Evolutionary conservation across 2,797 vertebrate species (phyloP).

Genomic region (Naso thynnoides): DNA sequence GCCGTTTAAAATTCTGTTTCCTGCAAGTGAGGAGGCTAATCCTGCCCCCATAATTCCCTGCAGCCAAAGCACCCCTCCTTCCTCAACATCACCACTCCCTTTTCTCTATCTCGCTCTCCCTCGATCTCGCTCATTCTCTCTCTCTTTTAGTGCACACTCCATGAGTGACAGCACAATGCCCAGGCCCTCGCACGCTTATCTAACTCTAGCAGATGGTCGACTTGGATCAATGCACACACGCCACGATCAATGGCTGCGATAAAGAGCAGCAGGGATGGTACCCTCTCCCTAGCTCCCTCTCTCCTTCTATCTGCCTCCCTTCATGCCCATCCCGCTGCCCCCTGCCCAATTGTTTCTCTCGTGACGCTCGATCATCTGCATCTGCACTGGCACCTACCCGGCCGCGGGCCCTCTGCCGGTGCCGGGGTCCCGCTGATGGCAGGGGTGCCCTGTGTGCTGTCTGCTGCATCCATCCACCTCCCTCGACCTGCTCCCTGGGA

Average conservation of each 20-base stretch:
- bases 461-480: slow-evolving; percentile 72
- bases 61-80: slow-evolving; percentile 98
- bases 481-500: slow-evolving; percentile 70
- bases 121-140: slow-evolving; percentile 80
- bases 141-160: slow-evolving; percentile 87
- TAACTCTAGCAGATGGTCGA: slow-evolving; percentile 99
- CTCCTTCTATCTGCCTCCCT: slow-evolving; percentile 83
- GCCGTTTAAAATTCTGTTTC: slow-evolving; percentile 99
- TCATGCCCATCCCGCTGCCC: slow-evolving; percentile 83
- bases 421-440: slow-evolving; percentile 71
- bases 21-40: slow-evolving; percentile 99
- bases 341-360: slow-evolving; percentile 85
- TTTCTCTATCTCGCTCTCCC: slow-evolving; percentile 82
- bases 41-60: slow-evolving; percentile 99
- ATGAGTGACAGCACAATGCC: slow-evolving; percentile 99
- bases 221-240: slow-evolving; percentile 99
- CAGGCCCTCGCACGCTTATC: slow-evolving; percentile 99
- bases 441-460: slow-evolving; percentile 65
- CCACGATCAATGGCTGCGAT: slow-evolving; percentile 99
- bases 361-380: slow-evolving; percentile 80
- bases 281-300: slow-evolving; percentile 86
- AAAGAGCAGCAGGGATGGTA: slow-evolving; percentile 99
- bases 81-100: slow-evolving; percentile 90
- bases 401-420: slow-evolving; percentile 63
- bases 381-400: slow-evolving; percentile 82